Conservation (phyloP, 2,113 vertebrate species). For the Sterrhoptilus dennistouni region DNA sequence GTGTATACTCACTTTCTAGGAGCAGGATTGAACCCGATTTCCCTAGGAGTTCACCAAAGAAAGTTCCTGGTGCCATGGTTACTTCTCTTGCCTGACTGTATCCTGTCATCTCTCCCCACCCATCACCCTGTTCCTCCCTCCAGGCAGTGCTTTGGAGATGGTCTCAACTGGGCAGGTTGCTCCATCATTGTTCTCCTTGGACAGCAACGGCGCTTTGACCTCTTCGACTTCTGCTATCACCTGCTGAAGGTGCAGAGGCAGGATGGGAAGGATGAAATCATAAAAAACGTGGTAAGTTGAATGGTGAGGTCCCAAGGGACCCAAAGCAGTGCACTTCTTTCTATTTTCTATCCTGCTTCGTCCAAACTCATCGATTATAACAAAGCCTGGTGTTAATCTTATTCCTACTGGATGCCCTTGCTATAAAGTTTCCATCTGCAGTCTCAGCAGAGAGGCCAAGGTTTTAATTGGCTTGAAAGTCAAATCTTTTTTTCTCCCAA, state of each 20-base stretch:
- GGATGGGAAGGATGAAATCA: conserved; percentile 98
- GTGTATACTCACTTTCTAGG: background rate
- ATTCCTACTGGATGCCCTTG: background rate
- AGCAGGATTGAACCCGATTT: background rate
- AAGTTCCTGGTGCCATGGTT: background rate
- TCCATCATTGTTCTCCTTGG: conserved; percentile 95
- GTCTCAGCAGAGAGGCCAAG: background rate
- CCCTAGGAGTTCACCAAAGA: background rate
- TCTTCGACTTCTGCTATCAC: conserved; percentile 99
- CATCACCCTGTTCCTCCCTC: background rate
- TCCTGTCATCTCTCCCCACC: background rate
- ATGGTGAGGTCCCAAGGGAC: background rate
- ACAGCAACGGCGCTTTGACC: conserved; percentile 96
- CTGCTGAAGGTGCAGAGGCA: conserved; percentile 97
- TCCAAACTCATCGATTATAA: background rate
- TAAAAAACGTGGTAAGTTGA: conserved; percentile 94
- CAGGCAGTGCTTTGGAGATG: conserved; percentile 98
- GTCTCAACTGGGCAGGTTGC: conserved; percentile 97
- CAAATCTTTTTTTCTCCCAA: background rate
- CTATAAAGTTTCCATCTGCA: background rate
- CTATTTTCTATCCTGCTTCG: background rate
- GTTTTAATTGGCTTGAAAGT: conserved; percentile 37
- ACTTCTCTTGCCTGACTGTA: background rate
- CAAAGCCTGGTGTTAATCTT: background rate
- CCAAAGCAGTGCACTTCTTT: background rate